A percentile compares a stretch with the other conserved stretches of the same genome.
These are phyloP conservation scores for Enteromius paludinosus DNA, from an alignment of 2,797 vertebrate genomes.

Conservation along the genomic window DNA sequence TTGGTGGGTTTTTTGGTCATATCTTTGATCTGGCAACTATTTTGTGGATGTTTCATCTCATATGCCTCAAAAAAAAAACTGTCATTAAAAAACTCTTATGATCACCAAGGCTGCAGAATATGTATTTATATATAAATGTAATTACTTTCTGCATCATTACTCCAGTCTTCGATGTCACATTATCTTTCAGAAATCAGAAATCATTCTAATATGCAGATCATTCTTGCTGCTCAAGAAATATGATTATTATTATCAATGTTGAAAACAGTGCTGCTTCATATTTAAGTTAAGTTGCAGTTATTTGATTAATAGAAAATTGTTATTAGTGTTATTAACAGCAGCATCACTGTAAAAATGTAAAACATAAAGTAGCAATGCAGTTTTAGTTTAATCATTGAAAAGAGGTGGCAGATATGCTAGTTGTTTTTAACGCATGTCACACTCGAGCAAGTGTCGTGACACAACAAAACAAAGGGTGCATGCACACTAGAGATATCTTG, in stretches of 20 bases:
- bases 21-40: neutral
- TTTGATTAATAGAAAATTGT: neutral
- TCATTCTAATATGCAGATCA: neutral
- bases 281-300: neutral
- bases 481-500: neutral
- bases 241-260: neutral
- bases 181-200: neutral
- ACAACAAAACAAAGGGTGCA: constrained; percentile 4
- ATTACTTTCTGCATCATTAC: neutral
- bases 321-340: neutral
- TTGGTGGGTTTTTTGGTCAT: neutral
- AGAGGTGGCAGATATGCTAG: neutral
- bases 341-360: neutral
- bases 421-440: neutral
- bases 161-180: neutral
- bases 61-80: neutral
- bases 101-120: neutral
- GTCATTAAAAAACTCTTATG: neutral
- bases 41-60: neutral
- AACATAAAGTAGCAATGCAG: neutral
- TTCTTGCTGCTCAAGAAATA: neutral
- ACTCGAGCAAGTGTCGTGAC: constrained; percentile 11
- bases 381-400: neutral
- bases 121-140: neutral
- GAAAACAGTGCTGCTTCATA: neutral